Evolutionary conservation across 30 jellyfish, hydroid and myxozoan species (phyloP).

Genomic region (Aurelia aurita complex sp. Pacific): DNA sequence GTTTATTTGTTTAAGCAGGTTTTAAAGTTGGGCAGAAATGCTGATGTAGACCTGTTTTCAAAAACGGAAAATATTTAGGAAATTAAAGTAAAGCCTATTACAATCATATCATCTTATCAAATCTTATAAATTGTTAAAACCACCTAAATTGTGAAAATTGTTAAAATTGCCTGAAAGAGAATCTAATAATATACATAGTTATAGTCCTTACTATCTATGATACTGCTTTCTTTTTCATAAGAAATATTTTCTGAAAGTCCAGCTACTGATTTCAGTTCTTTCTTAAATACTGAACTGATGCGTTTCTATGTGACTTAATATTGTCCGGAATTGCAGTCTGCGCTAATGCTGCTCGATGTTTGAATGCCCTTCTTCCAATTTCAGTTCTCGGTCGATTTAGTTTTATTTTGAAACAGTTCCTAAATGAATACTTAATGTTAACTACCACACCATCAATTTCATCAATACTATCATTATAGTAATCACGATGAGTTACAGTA

Average conservation of each 20-base stretch:
- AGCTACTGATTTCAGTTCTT: slow-evolving; percentile 27
- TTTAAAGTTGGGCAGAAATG: slow-evolving; percentile 1
- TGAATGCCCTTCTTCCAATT: no score
- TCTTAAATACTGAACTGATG: neutral
- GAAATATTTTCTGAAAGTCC: slow-evolving; percentile 38
- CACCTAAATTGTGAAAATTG: slow-evolving; percentile 13
- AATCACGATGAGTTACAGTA: no score
- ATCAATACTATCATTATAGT: no score
- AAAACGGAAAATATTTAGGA: slow-evolving; percentile 9
- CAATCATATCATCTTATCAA: slow-evolving; percentile 4
- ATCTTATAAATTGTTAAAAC: slow-evolving; percentile 3
- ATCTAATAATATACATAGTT: slow-evolving; percentile 21
- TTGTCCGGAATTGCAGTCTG: neutral
- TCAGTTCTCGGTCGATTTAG: no score
- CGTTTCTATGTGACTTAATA: slow-evolving; percentile 1
- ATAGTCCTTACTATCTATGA: slow-evolving; percentile 22
- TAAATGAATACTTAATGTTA: no score
- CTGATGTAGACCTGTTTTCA: slow-evolving; percentile 23
- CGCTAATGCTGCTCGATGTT: no score
- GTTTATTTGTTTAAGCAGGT: neutral
- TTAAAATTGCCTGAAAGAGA: slow-evolving; percentile 27
- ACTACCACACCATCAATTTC: no score
- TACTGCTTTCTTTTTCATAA: slow-evolving; percentile 17
- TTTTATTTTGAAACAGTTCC: no score
- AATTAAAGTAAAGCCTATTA: slow-evolving; percentile 11